These are phyloP conservation scores for Tichodroma muraria DNA, from an alignment of 2,113 vertebrate species.

Conservation along the genomic window DNA sequence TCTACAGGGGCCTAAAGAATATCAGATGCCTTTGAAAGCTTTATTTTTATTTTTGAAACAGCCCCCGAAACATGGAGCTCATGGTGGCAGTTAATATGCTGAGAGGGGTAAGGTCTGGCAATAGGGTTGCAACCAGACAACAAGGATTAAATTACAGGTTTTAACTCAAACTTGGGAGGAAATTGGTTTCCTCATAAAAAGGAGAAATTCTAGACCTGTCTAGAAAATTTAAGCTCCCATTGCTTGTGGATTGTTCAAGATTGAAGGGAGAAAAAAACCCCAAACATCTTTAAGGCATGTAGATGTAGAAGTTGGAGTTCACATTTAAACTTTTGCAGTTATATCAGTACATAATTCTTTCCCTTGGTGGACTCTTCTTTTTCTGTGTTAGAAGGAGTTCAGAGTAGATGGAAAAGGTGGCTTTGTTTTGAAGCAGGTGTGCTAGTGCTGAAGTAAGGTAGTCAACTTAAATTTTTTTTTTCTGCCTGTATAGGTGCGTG, in stretches of 20 bases:
- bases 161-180: background rate
- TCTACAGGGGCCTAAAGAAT: background rate
- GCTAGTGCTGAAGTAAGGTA: background rate
- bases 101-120: background rate
- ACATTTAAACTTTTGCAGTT: background rate
- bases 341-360: background rate
- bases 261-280: too few relatives aligned
- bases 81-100: background rate
- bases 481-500: background rate
- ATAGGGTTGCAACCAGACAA: background rate
- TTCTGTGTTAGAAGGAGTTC: background rate
- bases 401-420: background rate
- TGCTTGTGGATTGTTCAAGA: background rate
- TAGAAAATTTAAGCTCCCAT: background rate
- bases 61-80: background rate
- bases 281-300: background rate
- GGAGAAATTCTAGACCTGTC: background rate
- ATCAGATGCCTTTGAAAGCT: background rate
- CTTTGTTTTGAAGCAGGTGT: background rate
- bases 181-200: background rate
- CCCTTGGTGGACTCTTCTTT: background rate
- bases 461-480: background rate
- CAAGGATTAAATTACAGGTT: background rate
- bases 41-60: background rate
- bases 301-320: background rate